phyloP scores from a whole-genome alignment of 2,113 vertebrate genomes.

The Geothlypis trichas region DNA sequence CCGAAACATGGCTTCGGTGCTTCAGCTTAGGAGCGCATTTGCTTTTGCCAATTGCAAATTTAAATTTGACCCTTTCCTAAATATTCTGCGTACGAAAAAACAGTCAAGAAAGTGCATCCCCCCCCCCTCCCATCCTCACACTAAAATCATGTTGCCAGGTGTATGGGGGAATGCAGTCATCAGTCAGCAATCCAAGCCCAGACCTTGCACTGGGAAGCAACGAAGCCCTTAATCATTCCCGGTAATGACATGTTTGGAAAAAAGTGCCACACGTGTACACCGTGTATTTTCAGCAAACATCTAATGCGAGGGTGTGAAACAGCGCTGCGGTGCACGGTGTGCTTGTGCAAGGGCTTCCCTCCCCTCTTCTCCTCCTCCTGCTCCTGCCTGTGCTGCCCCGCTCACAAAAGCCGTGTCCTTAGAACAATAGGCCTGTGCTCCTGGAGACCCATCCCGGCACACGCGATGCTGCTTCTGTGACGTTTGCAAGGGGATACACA shows the following conservation, averaged over 20 bases:
- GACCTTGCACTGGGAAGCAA: constrained; percentile 46
- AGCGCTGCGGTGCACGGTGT: neutral
- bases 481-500: neutral
- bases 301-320: neutral
- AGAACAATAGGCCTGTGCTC: constrained; percentile 33
- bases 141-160: neutral
- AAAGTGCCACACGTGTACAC: neutral
- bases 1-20: neutral
- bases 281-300: neutral
- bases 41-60: constrained; percentile 45
- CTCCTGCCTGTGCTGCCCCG: neutral
- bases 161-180: neutral
- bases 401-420: constrained; percentile 30
- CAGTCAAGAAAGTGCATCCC: neutral
- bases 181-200: neutral
- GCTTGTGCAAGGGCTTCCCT: neutral
- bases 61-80: constrained; percentile 21
- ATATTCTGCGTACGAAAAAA: neutral
- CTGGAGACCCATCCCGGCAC: neutral
- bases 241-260: constrained; percentile 28
- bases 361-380: neutral
- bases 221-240: constrained; percentile 53
- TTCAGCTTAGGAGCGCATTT: constrained; percentile 14
- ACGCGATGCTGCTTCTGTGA: neutral
- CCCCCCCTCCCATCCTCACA: neutral